A percentile compares a stretch with the other conserved stretches of the same genome.
Evolutionary conservation across 2,797 vertebrate species (phyloP).

Genomic region (Falco berigora): DNA sequence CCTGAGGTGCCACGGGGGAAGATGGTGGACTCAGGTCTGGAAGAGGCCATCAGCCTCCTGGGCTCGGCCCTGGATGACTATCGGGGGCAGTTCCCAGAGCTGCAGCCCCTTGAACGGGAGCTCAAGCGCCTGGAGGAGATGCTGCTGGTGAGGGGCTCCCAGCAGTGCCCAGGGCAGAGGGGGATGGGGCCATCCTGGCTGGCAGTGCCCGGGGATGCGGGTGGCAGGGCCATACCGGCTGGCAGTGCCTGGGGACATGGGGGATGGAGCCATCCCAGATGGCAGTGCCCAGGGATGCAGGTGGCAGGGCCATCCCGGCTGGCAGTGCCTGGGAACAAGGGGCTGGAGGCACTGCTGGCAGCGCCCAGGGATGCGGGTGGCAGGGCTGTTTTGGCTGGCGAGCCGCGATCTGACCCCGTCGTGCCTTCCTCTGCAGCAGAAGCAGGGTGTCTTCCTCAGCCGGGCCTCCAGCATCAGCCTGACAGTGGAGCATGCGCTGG

Average conservation of each 20-base stretch:
- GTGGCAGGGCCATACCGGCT: neutral
- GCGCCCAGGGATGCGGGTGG: too few species aligned
- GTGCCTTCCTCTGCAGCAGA: constrained; percentile 60
- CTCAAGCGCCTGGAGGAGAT: constrained; percentile 84
- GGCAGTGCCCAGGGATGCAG: neutral
- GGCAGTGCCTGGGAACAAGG: neutral
- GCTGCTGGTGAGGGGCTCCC: constrained; percentile 81
- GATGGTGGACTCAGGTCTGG: constrained; percentile 75
- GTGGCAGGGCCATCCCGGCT: neutral
- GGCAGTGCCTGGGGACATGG: too few species aligned
- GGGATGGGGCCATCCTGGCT: neutral
- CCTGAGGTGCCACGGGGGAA: neutral
- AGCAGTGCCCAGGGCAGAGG: rapidly evolving
- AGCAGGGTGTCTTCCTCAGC: constrained; percentile 81
- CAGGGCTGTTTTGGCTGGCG: neutral
- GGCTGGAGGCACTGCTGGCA: neutral
- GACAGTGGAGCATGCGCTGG: constrained; percentile 88
- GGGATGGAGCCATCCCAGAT: neutral
- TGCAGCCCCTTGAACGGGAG: constrained; percentile 89
- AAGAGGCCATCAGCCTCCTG: constrained; percentile 82
- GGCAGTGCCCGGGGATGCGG: neutral
- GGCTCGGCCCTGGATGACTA: constrained; percentile 89
- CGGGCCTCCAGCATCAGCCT: constrained; percentile 90
- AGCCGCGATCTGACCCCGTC: neutral
- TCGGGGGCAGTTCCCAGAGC: constrained; percentile 90